Percentiles rank a stretch among this genome's conserved stretches.
phyloP scores from a whole-genome alignment of 2,888 invertebrate species.

The Embidobia sp. region DNA sequence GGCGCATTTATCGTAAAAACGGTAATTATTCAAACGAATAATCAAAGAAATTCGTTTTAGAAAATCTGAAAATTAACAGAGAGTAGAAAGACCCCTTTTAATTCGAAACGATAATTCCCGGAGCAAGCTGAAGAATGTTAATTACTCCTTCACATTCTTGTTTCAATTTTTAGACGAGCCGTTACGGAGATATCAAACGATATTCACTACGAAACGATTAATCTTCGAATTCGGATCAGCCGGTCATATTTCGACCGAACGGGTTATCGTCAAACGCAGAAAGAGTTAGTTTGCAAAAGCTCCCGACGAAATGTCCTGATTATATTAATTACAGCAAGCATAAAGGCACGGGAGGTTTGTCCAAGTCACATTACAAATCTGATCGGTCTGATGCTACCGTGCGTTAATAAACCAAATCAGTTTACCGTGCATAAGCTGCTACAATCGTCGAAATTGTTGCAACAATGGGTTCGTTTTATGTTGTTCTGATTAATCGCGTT shows the following conservation, averaged over 20 bases:
- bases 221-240: not conserved
- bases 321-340: slow-evolving; percentile 22
- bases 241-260: not conserved
- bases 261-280: not conserved
- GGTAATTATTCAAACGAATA: too few species aligned
- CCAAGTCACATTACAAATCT: slow-evolving; percentile 18
- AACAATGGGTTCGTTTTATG: slow-evolving; percentile 1
- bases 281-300: not conserved
- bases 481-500: slow-evolving; percentile 1
- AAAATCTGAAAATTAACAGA: too few species aligned
- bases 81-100: too few species aligned
- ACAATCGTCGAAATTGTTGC: slow-evolving; percentile 6
- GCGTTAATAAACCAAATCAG: slow-evolving; percentile 5
- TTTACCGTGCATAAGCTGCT: not conserved
- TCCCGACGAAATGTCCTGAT: slow-evolving; percentile 6
- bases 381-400: not conserved
- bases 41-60: too few species aligned
- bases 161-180: too few species aligned
- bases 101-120: too few species aligned
- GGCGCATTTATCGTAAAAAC: too few species aligned
- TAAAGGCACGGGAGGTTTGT: slow-evolving; percentile 12
- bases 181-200: too few species aligned
- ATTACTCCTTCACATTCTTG: too few species aligned
- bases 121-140: too few species aligned
- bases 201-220: slow-evolving; percentile 2